phyloP scores from a whole-genome alignment of 1,140 invertebrate genomes.

The Papilio machaon region DNA sequence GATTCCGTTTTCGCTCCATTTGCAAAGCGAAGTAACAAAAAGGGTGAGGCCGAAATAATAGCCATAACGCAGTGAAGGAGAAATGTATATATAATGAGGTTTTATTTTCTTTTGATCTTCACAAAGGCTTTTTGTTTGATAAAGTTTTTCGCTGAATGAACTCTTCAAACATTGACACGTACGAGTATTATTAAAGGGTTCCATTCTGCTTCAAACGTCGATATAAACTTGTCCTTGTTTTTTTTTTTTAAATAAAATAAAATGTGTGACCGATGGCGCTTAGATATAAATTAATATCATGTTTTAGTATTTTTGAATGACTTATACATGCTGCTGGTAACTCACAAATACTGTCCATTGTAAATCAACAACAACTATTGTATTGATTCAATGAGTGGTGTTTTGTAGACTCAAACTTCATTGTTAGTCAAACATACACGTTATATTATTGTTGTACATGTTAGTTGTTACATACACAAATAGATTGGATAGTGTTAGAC shows the following conservation, averaged over 20 bases:
- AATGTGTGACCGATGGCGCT: too few species aligned
- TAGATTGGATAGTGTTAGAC: not conserved
- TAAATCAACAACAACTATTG: not conserved
- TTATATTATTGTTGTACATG: not conserved
- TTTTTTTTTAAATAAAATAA: not conserved
- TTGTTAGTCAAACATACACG: not conserved
- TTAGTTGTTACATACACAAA: not conserved
- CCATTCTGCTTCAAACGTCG: not conserved
- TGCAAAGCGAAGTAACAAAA: conserved; percentile 45
- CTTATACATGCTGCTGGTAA: too few species aligned
- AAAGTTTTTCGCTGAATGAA: conserved; percentile 34
- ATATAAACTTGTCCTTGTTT: not conserved
- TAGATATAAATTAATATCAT: too few species aligned
- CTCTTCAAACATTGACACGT: conserved; percentile 35
- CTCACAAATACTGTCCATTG: too few species aligned
- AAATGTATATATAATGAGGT: conserved; percentile 59
- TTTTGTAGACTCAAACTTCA: not conserved
- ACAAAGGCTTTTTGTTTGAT: conserved; percentile 46
- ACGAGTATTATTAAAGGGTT: conserved; percentile 17
- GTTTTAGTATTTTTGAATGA: too few species aligned
- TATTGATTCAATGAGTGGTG: not conserved
- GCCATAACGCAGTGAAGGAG: conserved; percentile 44
- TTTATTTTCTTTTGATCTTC: conserved; percentile 54
- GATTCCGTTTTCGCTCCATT: conserved; percentile 43
- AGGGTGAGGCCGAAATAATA: conserved; percentile 54